Evolutionary conservation across 2,113 vertebrate species (phyloP), one percentile per base, ranked within the genome.

Genomic region (Pao palembangensis): DNA sequence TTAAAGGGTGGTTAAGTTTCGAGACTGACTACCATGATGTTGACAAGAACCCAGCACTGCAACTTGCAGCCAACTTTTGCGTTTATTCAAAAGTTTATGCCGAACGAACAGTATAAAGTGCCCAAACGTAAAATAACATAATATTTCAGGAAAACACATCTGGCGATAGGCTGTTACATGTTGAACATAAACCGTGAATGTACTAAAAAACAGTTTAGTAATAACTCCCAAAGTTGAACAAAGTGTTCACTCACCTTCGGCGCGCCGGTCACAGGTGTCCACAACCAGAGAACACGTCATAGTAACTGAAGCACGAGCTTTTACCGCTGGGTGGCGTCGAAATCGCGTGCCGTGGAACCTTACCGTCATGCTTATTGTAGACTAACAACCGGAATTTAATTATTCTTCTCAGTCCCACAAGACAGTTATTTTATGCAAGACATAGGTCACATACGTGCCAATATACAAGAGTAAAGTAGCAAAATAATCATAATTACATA

Each of bases 291-390:
- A 34, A 38, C 76, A 23, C 19, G n/a, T 60, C 46, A 15, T 5
- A 2, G 3, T 18, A 8, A 15, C 18, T 11, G 34, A 38, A 38
- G 34, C 34, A 8, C 34, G 34, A 38, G 34, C 34, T 18, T 2
- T 0, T 0, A 42, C 76, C 84, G n/a, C 73, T 57, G 18, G 79
- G 69, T 53, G 86, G 78, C 80, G 65, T 62, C 34, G 34, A 14
- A 18, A 3, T 1, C 17, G 11, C 0, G 20, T 16, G 11, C 2
- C 3, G 7, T 2, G 13, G 1, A 19, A 0, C 0, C 6, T 16
- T 87, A 84, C 87, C 86, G 82, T 86, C 84, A 75, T 68, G 17
- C 10, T 15, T 3, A 0, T 7, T 52, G 34, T 57, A 71, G 42
- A 8, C 1, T 20, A 4, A 5, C 3, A 18, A 8, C 14, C 34